Evolutionary conservation across 64 coral and sea anemone species (phyloP), one percentile per base, ranked within the genome.

Genomic region (Catalaphyllia jardinei): DNA sequence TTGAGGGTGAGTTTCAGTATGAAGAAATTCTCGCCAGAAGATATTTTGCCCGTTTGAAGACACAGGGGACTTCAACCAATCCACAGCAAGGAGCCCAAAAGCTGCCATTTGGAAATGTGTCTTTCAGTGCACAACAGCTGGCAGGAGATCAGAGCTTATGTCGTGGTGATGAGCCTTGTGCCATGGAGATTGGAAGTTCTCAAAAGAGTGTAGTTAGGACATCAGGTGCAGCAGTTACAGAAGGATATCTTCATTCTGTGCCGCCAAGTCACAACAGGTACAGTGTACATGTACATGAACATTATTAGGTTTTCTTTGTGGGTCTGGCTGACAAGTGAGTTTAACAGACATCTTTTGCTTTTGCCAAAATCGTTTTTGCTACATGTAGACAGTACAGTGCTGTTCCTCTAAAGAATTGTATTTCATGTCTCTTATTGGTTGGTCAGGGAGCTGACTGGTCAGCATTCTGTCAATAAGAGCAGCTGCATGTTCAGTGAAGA

Each of bases 1-100:
- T 91, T 80, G 71, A 59, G 52, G 97, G 88, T 18, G 97, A 99
- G 67, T 82, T 69, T 54, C 97, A 95, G 38, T 76, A 88, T n/a
- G 97, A 99, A 62, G 94, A 99, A 76, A 64, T 99, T 77, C 92
- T 94, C 31, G 87, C 91, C 4, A 93, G 87, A 19, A 62, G 93
- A 62, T 93, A 95, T 78, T 89, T 67, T 78, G 88, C 88, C 63
- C 35, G 88, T 59, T 72, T 51, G 31, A 88, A 90, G 15, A 86
- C 29, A 42, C 38, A 75, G 46, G 31, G 42, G 25, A 10, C 49
- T 16, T 10, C 63, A n/a, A 52, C 13, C n/a, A 73, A 65, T 87
- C 10, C 4, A 59, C 31, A 15, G 29, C 50, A 79, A 11, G 19
- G 18, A 4, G 35, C 2, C 69, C 65, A 73, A 4, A 60, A 24